A percentile compares a stretch with the other conserved stretches of the same genome.
Conservation (phyloP, 2,113 vertebrate species). For the Plecotus auritus region DNA sequence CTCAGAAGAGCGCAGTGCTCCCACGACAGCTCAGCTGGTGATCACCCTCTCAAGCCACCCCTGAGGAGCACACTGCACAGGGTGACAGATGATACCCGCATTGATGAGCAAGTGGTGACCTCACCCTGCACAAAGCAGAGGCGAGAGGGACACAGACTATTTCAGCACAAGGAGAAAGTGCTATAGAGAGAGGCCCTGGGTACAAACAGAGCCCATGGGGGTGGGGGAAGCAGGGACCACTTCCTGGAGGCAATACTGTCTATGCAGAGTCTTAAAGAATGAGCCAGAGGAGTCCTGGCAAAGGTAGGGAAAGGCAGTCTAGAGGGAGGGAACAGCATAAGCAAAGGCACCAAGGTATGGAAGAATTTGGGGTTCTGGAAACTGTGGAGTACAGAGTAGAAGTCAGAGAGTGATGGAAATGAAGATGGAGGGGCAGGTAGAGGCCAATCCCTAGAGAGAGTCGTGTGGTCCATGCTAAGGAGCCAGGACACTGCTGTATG, state of each 20-base stretch:
- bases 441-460: not conserved
- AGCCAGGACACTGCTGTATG: accelerated
- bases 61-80: not conserved
- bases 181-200: not conserved
- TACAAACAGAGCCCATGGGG: not conserved
- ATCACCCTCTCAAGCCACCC: not conserved
- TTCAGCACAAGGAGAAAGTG: not conserved
- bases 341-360: not conserved
- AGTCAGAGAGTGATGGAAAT: not conserved
- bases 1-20: not conserved
- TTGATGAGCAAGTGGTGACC: not conserved
- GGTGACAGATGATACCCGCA: not conserved
- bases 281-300: not conserved
- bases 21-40: not conserved
- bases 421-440: not conserved
- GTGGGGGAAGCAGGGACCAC: not conserved
- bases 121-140: not conserved
- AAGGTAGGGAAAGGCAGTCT: not conserved
- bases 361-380: not conserved
- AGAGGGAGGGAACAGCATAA: not conserved
- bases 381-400: not conserved
- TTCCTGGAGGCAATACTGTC: not conserved
- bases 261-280: not conserved
- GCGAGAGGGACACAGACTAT: accelerated
- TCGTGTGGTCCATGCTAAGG: accelerated